Evolutionary conservation across 2,797 vertebrate species (phyloP), one percentile per base, ranked within the genome.

Genomic region (Pelochelys cantorii): DNA sequence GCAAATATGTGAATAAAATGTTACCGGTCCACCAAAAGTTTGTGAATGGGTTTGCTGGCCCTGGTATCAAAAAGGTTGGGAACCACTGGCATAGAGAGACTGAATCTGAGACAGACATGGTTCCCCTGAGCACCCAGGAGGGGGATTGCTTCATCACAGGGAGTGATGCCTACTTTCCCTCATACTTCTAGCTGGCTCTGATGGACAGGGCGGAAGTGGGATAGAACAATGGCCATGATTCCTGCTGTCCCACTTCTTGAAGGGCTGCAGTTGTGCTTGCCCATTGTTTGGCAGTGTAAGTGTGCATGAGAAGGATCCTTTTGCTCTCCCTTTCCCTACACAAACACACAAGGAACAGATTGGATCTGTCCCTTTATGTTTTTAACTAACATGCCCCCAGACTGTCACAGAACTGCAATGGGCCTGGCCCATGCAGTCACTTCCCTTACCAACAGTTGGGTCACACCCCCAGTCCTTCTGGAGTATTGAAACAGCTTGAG

Each of bases 211-310:
- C 8, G 23, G 55, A 59, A 37, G 60, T 7, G 80, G 48, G 75
- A 48, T 18, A 34, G 15, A 90, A 85, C n/a, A 65, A 31, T 84
- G 89, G 78, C 86, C 92, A 62, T 5, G 9, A 7, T 84, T 59
- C 84, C 85, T 52, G 75, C 81, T 95, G 75, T 91, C 55, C 55
- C 27, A 1, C 86, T 84, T 93, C 84, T 95, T 95, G 95, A 87
- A 80, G 42, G 29, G 71, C 68, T 87, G 68, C 42, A 12, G 1
- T 56, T 75, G 18, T 0, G 0, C 42, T 42, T 62, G 60, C 89
- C 90, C 95, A 48, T 95, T 93, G 88, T 78, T 86, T 71, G 79
- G 79, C 52, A 92, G 31, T 8, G 9, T 68, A 34, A 68, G 31
- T 83, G 29, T 42, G 11, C 55, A 80, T 94, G 74, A n/a, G 22